Conservation (phyloP, 2,113 vertebrate species). For the Pelecanoides urinatrix region DNA sequence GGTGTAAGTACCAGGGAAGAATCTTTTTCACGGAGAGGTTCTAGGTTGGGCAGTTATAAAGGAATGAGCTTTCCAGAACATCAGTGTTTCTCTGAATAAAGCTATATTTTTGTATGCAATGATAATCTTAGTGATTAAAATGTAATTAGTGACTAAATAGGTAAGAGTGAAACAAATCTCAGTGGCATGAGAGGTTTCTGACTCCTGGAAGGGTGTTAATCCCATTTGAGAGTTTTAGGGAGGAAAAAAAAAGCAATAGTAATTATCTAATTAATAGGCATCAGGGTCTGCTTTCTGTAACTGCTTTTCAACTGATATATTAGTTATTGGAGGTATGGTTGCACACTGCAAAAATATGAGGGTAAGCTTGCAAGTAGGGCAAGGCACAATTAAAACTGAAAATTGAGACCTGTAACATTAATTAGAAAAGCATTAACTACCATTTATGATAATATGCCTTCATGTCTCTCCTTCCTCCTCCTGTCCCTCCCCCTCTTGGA, state of each 20-base stretch:
- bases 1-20: neutral
- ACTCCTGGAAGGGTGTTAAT: neutral
- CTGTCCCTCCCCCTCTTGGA: neutral
- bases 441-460: neutral
- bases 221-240: neutral
- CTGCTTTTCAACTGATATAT: neutral
- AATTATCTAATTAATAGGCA: constrained; percentile 29
- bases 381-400: constrained; percentile 26
- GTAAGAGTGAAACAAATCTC: neutral
- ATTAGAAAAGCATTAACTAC: constrained; percentile 27
- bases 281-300: neutral
- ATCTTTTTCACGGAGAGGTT: neutral
- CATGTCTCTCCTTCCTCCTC: neutral
- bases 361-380: neutral
- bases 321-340: neutral
- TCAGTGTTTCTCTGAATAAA: neutral
- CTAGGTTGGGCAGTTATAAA: neutral
- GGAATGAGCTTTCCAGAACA: neutral
- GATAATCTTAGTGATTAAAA: constrained; percentile 12
- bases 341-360: neutral
- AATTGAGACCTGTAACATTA: constrained; percentile 18
- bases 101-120: neutral
- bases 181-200: neutral
- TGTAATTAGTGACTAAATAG: constrained; percentile 2
- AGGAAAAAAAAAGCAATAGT: neutral